Evolutionary conservation across 2,113 vertebrate species (phyloP).

Genomic region (Synodontis membranacea): DNA sequence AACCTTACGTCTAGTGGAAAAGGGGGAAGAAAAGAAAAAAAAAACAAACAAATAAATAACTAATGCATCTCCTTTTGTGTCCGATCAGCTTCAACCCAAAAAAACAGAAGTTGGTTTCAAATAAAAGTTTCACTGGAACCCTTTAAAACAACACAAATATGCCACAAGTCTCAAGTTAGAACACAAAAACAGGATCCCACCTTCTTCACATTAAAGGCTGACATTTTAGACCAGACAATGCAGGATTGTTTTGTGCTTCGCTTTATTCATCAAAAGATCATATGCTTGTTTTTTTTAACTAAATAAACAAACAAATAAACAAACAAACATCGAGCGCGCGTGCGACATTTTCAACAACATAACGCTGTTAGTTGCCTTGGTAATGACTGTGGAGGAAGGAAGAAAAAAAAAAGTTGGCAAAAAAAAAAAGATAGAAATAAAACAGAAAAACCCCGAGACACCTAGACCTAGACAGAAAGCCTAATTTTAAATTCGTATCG

Average conservation of each 20-base stretch:
- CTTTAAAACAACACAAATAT: background rate
- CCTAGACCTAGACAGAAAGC: conserved; percentile 40
- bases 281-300: background rate
- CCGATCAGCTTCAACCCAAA: background rate
- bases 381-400: background rate
- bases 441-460: conserved; percentile 47
- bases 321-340: background rate
- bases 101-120: too few species aligned
- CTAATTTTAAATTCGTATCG: too few species aligned
- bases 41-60: background rate
- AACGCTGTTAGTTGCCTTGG: too few species aligned
- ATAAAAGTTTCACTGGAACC: background rate
- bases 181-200: background rate
- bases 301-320: too few species aligned
- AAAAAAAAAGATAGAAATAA: background rate
- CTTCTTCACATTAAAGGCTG: background rate
- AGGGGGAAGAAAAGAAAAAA: background rate
- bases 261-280: background rate
- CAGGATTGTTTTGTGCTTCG: background rate
- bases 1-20: background rate
- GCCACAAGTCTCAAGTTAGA: background rate
- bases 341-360: background rate
- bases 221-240: conserved; percentile 4
- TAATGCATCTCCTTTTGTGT: background rate
- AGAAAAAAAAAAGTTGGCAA: conserved; percentile 31